Conservation (phyloP, 37 sponge, comb jelly and placozoan species). For the Dysidea cf. avara region DNA sequence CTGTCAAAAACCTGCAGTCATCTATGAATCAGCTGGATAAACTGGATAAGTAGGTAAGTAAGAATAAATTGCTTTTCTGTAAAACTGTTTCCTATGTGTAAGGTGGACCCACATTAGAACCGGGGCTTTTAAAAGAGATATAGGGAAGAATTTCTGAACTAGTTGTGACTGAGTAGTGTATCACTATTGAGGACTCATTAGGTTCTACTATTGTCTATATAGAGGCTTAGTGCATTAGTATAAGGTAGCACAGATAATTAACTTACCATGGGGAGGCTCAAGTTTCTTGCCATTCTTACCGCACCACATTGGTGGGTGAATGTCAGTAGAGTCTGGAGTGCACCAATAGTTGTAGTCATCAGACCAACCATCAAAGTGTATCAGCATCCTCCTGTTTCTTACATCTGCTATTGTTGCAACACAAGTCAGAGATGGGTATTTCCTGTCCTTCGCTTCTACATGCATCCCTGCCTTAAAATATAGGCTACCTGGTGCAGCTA, state of each 20-base stretch:
- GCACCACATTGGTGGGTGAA: constrained; percentile 78
- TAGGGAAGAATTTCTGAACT: too few relatives aligned
- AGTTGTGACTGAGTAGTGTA: not conserved
- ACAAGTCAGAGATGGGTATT: constrained; percentile 61
- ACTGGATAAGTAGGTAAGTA: too few relatives aligned
- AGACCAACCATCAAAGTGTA: constrained; percentile 91
- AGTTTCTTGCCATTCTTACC: constrained; percentile 34
- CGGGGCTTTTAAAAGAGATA: too few relatives aligned
- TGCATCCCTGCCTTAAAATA: constrained; percentile 55
- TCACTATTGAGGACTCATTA: not conserved
- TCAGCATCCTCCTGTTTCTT: constrained; percentile 38
- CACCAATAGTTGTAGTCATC: constrained; percentile 74
- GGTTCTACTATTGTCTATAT: not conserved
- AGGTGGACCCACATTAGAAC: too few relatives aligned
- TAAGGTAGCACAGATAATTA: not conserved
- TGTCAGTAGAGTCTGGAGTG: constrained; percentile 36
- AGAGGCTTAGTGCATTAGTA: not conserved
- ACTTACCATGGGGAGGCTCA: constrained; percentile 36
- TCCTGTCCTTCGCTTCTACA: constrained; percentile 73
- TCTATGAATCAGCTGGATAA: too few relatives aligned
- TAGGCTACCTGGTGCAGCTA: constrained; percentile 44
- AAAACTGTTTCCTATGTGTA: too few relatives aligned
- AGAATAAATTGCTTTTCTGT: too few relatives aligned
- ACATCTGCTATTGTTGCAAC: constrained; percentile 67
- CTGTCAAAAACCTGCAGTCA: too few relatives aligned